Evolutionary conservation across 2,113 vertebrate genomes (phyloP).

Genomic region (Pyrgilauda ruficollis): DNA sequence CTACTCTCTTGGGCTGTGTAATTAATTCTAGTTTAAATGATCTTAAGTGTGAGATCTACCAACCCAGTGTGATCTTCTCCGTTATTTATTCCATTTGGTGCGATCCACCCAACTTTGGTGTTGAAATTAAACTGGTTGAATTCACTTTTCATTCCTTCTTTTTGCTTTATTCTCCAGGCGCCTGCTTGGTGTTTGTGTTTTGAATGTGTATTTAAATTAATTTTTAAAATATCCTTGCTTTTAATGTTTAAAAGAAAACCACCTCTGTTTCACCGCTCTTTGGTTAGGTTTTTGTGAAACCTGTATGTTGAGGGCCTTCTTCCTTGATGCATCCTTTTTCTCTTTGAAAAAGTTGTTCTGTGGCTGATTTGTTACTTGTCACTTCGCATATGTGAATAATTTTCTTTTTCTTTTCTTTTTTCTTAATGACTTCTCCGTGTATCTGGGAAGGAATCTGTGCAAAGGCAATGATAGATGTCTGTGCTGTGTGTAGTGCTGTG

Average conservation of each 20-base stretch:
- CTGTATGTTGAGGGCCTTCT: not conserved
- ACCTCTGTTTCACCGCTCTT: not conserved
- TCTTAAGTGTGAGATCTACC: not conserved
- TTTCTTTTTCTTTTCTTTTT: not conserved
- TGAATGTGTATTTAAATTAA: conserved; percentile 29
- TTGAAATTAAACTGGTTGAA: conserved; percentile 31
- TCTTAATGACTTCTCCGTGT: not conserved
- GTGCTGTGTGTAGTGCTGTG: conserved; percentile 29
- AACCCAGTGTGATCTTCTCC: not conserved
- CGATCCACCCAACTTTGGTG: not conserved
- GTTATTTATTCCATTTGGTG: conserved; percentile 59
- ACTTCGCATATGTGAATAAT: not conserved
- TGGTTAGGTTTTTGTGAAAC: not conserved
- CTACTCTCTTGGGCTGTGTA: not conserved
- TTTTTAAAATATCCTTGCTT: not conserved
- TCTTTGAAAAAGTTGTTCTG: not conserved
- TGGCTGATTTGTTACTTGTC: conserved; percentile 13
- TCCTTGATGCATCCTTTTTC: not conserved
- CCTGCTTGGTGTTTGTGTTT: conserved; percentile 42
- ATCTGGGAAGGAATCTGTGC: conserved; percentile 11
- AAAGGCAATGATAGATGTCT: not conserved
- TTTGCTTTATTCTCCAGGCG: not conserved
- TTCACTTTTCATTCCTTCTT: conserved; percentile 27
- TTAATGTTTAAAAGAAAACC: not conserved
- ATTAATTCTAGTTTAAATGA: not conserved